Percentiles rank a stretch among this genome's conserved stretches.
Conservation (phyloP, 2,797 vertebrate species). For the Caiman crocodilus region DNA sequence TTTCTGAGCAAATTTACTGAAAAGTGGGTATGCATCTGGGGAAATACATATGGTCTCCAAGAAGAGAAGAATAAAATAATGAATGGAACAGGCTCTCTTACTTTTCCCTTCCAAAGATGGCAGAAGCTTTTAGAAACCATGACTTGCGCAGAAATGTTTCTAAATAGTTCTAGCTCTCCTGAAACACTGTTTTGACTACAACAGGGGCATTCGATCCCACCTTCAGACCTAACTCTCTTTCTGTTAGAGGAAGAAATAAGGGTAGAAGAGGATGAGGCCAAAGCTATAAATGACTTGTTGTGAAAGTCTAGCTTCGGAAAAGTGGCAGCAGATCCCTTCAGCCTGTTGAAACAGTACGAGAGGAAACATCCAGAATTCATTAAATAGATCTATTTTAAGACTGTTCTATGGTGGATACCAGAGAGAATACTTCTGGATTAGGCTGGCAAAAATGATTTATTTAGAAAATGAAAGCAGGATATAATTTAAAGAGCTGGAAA, state of each 20-base stretch:
- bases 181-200: not conserved
- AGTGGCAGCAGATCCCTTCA: not conserved
- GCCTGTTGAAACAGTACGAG: not conserved
- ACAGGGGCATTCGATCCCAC: not conserved
- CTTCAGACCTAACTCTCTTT: not conserved
- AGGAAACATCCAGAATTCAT: not conserved
- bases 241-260: not conserved
- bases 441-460: not conserved
- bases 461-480: not conserved
- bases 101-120: not conserved
- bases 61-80: not conserved
- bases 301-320: not conserved
- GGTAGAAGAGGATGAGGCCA: not conserved
- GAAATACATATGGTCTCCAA: not conserved
- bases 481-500: not conserved
- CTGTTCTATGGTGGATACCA: not conserved
- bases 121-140: not conserved
- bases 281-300: not conserved
- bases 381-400: not conserved
- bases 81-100: not conserved
- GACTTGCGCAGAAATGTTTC: not conserved
- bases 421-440: not conserved
- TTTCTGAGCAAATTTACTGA: not conserved
- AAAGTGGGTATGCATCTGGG: not conserved
- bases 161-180: not conserved